Evolutionary conservation across 2,113 vertebrate species (phyloP).

Genomic region (Marcusenius ussheri): DNA sequence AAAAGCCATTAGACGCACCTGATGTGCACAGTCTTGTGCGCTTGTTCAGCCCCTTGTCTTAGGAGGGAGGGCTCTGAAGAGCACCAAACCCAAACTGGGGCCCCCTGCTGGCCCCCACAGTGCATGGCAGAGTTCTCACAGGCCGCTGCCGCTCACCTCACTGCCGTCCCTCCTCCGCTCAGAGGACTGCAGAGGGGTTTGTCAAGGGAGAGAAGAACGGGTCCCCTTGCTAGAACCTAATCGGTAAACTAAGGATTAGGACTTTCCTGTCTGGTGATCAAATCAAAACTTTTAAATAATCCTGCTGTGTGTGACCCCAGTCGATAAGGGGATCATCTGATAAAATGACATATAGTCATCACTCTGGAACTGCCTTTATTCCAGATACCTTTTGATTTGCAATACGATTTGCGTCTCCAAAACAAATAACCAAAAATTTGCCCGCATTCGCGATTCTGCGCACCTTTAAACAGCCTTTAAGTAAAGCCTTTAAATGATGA

Average conservation of each 20-base stretch:
- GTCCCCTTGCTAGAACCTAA: not conserved
- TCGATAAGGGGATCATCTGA: not conserved
- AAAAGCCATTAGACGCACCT: not conserved
- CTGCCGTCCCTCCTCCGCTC: not conserved
- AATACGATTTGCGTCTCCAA: not conserved
- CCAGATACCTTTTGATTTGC: not conserved
- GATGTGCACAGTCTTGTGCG: not conserved
- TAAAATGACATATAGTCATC: not conserved
- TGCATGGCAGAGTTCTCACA: slow-evolving; percentile 43
- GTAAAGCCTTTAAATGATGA: not conserved
- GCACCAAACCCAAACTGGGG: slow-evolving; percentile 15
- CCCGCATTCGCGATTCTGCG: not conserved
- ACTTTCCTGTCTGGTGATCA: not conserved
- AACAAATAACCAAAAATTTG: not conserved
- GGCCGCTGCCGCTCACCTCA: not conserved
- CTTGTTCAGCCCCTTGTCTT: slow-evolving; percentile 3
- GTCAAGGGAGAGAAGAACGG: not conserved
- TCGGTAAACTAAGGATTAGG: not conserved
- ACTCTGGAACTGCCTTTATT: not conserved
- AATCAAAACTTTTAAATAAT: not conserved
- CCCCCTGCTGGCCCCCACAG: not conserved
- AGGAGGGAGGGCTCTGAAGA: slow-evolving; percentile 3
- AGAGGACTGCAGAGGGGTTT: not conserved
- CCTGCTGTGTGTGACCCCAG: not conserved
- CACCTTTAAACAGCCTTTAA: not conserved